phyloP scores from a whole-genome alignment of 2,113 vertebrate genomes.

The Sphyrna mokarran region DNA sequence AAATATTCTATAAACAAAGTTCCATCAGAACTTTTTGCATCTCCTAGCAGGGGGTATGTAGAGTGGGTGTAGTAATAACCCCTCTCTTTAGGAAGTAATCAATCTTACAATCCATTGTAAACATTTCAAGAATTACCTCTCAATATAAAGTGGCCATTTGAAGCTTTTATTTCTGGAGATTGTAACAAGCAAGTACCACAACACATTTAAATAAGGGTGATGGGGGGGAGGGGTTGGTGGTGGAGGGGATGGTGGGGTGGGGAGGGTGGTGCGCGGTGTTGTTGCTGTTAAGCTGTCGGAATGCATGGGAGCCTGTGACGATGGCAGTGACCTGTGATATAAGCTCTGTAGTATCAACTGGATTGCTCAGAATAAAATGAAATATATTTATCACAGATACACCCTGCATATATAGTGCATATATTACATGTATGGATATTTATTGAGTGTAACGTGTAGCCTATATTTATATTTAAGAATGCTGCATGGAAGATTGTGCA shows the following conservation, averaged over 20 bases:
- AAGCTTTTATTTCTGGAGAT: no score
- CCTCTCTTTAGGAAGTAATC: not conserved
- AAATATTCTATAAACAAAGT: not conserved
- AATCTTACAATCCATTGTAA: not conserved
- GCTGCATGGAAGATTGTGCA: not conserved
- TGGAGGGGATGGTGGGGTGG: no score
- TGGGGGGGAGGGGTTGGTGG: no score
- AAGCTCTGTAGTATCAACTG: not conserved
- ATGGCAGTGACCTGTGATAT: not conserved
- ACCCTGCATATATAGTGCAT: not conserved
- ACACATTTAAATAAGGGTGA: no score
- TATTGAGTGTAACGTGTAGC: not conserved
- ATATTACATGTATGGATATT: not conserved
- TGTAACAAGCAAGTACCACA: no score
- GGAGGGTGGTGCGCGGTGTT: no score
- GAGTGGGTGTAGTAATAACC: not conserved
- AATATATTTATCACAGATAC: not conserved
- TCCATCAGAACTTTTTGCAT: not conserved
- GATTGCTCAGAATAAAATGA: not conserved
- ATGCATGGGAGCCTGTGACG: no score
- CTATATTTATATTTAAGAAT: not conserved
- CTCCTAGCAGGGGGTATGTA: not conserved
- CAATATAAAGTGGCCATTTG: no score
- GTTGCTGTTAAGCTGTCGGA: no score
- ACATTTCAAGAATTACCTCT: not conserved